These are phyloP conservation scores for Melanostigma gelatinosum DNA, from an alignment of 2,113 vertebrate genomes.

Conservation along the genomic window DNA sequence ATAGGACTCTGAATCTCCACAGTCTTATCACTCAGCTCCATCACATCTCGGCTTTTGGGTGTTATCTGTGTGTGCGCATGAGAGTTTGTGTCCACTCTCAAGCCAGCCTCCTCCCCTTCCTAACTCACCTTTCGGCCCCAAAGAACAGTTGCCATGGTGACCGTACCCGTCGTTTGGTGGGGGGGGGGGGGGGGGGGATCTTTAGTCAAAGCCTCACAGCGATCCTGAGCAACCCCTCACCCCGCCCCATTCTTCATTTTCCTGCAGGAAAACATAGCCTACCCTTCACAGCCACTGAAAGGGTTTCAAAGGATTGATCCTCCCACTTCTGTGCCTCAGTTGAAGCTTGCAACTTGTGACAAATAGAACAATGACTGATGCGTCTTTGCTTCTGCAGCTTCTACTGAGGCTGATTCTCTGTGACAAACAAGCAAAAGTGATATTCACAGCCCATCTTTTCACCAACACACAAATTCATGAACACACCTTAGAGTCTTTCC, in stretches of 20 bases:
- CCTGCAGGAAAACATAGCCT: conserved; percentile 13
- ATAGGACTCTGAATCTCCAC: conserved; percentile 32
- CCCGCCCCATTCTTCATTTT: conserved; percentile 52
- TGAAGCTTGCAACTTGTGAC: conserved; percentile 21
- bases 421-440: conserved; percentile 13
- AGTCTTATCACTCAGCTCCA: conserved; percentile 45
- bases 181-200: conserved; percentile 45
- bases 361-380: conserved; percentile 16
- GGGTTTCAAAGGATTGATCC: conserved; percentile 16
- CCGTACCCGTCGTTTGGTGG: conserved; percentile 48
- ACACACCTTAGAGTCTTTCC: conserved; percentile 13
- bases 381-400: background rate
- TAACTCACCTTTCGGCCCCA: conserved; percentile 63
- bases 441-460: conserved; percentile 38
- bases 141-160: conserved; percentile 79
- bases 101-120: conserved; percentile 28
- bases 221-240: conserved; percentile 61
- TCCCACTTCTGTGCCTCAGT: conserved; percentile 16
- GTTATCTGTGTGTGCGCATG: conserved; percentile 12
- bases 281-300: conserved; percentile 18
- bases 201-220: conserved; percentile 66
- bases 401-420: conserved; percentile 20
- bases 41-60: conserved; percentile 33
- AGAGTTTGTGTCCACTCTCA: conserved; percentile 35
- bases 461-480: conserved; percentile 1